Evolutionary conservation across 1,140 invertebrate species (phyloP), one percentile per base, ranked within the genome.

Genomic region (Maconellicoccus hirsutus): DNA sequence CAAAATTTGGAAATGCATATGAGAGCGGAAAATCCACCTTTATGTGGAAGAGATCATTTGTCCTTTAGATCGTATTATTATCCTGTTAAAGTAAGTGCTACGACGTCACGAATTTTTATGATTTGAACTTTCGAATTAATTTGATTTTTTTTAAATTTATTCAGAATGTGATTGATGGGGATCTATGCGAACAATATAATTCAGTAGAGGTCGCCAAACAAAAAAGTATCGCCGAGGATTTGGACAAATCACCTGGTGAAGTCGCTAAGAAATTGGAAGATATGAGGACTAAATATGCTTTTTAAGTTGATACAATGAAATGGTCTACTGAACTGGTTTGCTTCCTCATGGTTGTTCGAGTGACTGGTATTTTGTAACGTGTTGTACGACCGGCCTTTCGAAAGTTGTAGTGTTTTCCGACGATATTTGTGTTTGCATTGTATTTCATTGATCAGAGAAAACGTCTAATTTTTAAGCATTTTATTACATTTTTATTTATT

Each of bases 1-100:
- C 96, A 98, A 80, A 94, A 98, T 83, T 81, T 99, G 70, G 98
- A 99, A 80, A 99, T 99, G 97, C 96, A 99, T 79, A 96, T 99
- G 94, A 83, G 98, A 59, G 93, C 92, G 69, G 96, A 99, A 80
- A 92, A 98, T 80, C 86, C 94, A 0, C 96, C 97, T 0, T 79
- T 99, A 0, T 98, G 95, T 82, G 98, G 98, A 1, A 82, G 97
- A 22, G 97, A 99, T 82, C 98, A 99, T 82, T 83, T 99, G 0
- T 94, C 95, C 0, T 99, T 92, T 79, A 84, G 97, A 73, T 98
- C 95, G 25, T 98, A 96, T 76, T 99, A 98, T 81, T 98, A 94
- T 78, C 96, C 98, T 6, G 92, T 98, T 0, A 98, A 97, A 84
- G 91, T 93, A 77, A 81, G 76, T 75, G 16, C n/a, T 52, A n/a